phyloP scores from a whole-genome alignment of 1,140 invertebrate genomes.

The Achatina immaculata region DNA sequence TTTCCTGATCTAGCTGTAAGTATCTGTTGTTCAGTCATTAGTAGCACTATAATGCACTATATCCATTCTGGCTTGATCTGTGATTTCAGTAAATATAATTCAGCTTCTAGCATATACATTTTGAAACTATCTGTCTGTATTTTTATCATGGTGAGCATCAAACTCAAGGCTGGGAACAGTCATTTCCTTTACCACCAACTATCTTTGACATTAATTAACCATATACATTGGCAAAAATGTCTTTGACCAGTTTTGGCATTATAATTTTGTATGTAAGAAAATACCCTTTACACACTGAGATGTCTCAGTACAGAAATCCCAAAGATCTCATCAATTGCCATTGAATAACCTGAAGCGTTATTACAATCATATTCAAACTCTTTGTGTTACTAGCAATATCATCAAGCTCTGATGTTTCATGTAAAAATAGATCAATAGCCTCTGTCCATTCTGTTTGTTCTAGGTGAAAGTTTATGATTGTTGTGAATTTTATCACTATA shows the following conservation, averaged over 20 bases:
- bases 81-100: not conserved
- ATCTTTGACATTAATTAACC: no score
- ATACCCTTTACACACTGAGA: no score
- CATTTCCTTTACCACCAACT: not conserved
- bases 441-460: not conserved
- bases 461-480: not conserved
- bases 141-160: not conserved
- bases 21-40: not conserved
- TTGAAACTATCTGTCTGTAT: not conserved
- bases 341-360: no score
- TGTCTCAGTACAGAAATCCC: no score
- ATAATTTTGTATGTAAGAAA: no score
- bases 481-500: not conserved
- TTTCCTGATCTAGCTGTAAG: conserved; percentile 18
- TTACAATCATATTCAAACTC: no score
- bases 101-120: not conserved
- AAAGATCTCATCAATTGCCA: no score
- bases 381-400: no score
- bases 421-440: no score
- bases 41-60: not conserved
- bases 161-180: not conserved
- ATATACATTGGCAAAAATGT: no score
- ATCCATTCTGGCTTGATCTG: not conserved
- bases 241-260: no score
- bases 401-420: no score